These are phyloP conservation scores for Epirrita christyi DNA, from an alignment of 2,888 invertebrate genomes.

Conservation along the genomic window DNA sequence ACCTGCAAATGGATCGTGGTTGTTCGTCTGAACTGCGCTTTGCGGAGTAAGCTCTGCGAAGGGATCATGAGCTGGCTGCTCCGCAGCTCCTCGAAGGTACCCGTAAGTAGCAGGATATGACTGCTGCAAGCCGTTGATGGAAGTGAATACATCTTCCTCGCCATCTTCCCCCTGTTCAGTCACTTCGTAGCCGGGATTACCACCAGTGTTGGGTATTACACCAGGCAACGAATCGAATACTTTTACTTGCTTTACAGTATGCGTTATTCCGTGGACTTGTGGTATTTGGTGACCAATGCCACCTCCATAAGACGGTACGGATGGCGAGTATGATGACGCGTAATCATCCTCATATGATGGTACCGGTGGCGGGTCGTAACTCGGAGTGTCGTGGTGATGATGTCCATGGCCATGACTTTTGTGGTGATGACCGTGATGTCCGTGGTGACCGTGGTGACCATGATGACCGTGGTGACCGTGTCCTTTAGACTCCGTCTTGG, in stretches of 20 bases:
- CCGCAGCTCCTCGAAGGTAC: slow-evolving; percentile 59
- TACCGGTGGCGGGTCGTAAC: slow-evolving; percentile 53
- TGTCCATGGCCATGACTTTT: slow-evolving; percentile 41
- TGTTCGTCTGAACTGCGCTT: slow-evolving; percentile 49
- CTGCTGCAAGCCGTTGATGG: slow-evolving; percentile 64
- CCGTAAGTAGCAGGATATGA: slow-evolving; percentile 65
- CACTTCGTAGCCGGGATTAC: slow-evolving; percentile 68
- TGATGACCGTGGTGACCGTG: slow-evolving; percentile 54
- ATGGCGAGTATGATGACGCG: slow-evolving; percentile 53
- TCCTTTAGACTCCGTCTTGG: slow-evolving; percentile 59
- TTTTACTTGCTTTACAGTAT: slow-evolving; percentile 76
- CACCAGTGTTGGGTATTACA: slow-evolving; percentile 50
- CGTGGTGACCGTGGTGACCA: slow-evolving; percentile 46
- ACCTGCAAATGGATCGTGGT: slow-evolving; percentile 56
- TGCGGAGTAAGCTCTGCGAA: slow-evolving; percentile 59
- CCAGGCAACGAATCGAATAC: slow-evolving; percentile 72
- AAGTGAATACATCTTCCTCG: slow-evolving; percentile 67
- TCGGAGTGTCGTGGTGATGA: slow-evolving; percentile 62
- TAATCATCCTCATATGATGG: slow-evolving; percentile 64
- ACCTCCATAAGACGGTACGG: slow-evolving; percentile 52
- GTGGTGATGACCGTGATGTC: slow-evolving; percentile 47
- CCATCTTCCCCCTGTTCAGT: slow-evolving; percentile 71
- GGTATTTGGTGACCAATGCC: slow-evolving; percentile 50
- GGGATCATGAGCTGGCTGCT: slow-evolving; percentile 55
- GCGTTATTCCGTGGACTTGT: slow-evolving; percentile 56